Base-by-base conservation (phyloP, 1,140 invertebrate species). In the Eueides isabella region DNA sequence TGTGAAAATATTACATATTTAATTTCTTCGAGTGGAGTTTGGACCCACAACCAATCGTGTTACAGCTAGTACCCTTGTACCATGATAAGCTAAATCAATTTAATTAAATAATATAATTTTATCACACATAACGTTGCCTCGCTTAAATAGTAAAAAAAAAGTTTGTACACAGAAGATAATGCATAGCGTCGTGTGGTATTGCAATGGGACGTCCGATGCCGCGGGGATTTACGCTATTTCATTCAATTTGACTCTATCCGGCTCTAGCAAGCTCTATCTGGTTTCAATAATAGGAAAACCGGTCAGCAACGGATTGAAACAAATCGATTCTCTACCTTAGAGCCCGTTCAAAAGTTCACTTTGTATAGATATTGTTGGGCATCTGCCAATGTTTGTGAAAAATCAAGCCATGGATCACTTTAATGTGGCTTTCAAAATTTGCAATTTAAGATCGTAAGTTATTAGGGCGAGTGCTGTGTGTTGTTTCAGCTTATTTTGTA, bases 281-380 rank as follows among this genome's bases (percentile, higher is more conserved):
- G 71, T 41, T 72, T 38, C 75, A 74, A 71, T 77, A 77, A 77
- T 77, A 77, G 75, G 71, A 77, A 77, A 74, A 77, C 75, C 75
- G 75, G 71, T 71, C 76, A 77, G 72, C 63, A 67, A 26, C 68
- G 68, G 68, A 77, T 74, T 75, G 74, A 68, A 75, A 75, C 74
- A 78, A 78, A 75, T 78, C 67, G 72, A 72, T 71, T 74, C 76
- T 44, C 68, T 75, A 68, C 76, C 68, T 75, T 75, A 61, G 72
- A 75, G 65, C 67, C 70, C 41, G 75, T 38, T 67, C 63, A 44
- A 64, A 61, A 67, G 55, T 61, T 69, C 48, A 65, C 61, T 72
- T 68, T 76, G 71, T 72, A 75, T 71, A 72, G 69, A 71, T 71
- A 70, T 74, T 74, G 68, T 75, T 75, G 74, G 74, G 29, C 16